These are phyloP conservation scores for Bacillus rossius DNA, from an alignment of 1,140 invertebrate species.

Conservation along the genomic window DNA sequence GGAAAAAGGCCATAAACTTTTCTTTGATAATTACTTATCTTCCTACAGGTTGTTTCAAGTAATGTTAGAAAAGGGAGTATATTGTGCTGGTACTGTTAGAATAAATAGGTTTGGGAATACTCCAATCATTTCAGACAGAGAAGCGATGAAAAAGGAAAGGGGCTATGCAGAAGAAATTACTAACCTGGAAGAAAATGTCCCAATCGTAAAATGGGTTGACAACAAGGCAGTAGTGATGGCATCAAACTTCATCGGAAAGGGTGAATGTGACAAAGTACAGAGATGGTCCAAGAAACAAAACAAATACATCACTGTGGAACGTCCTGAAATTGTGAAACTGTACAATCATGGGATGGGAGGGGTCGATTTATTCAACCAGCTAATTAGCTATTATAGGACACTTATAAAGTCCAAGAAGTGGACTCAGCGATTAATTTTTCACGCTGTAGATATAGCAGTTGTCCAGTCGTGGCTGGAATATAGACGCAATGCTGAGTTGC, in stretches of 20 bases:
- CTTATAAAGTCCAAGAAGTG: too few species aligned
- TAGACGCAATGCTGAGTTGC: too few species aligned
- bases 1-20: conserved; percentile 4
- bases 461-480: too few species aligned
- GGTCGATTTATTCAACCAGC: conserved; percentile 36
- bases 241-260: conserved; percentile 16
- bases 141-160: conserved; percentile 15
- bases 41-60: conserved; percentile 4
- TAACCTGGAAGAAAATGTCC: conserved; percentile 12
- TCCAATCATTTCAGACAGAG: conserved; percentile 18
- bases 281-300: conserved; percentile 16
- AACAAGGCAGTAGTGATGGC: conserved; percentile 14
- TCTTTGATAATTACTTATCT: conserved; percentile 23
- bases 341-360: conserved; percentile 32
- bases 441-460: too few species aligned
- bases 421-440: too few species aligned
- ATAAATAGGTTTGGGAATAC: conserved; percentile 14
- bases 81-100: conserved; percentile 15
- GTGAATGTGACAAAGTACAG: conserved; percentile 14
- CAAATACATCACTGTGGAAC: conserved; percentile 3
- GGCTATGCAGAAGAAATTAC: conserved; percentile 2
- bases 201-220: conserved; percentile 19
- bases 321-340: conserved; percentile 17
- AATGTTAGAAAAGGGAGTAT: conserved; percentile 6
- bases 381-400: conserved; percentile 25